Evolutionary conservation across 2,888 invertebrate genomes (phyloP).

Genomic region (Volucella zonaria): DNA sequence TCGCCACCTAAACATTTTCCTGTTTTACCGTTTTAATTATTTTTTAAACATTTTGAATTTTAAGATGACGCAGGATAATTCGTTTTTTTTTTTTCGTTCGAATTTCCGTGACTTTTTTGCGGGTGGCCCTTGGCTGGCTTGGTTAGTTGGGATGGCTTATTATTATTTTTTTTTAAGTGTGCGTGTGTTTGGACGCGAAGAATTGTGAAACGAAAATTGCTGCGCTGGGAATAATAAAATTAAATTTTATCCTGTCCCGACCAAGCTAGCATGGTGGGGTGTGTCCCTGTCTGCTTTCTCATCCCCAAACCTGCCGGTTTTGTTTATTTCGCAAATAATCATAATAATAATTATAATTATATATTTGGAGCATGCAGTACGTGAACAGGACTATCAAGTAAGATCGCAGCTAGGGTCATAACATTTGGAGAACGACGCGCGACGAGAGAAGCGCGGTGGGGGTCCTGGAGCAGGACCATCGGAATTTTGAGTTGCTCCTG

Average conservation of each 20-base stretch:
- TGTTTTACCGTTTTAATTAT: constrained; percentile 71
- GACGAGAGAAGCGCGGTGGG: neutral
- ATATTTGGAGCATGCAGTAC: constrained; percentile 40
- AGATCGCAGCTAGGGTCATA: neutral
- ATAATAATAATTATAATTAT: constrained; percentile 70
- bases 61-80: constrained; percentile 68
- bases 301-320: constrained; percentile 27
- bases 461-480: neutral
- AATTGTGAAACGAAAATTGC: constrained; percentile 68
- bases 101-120: constrained; percentile 21
- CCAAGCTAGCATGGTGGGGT: neutral
- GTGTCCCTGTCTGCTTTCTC: constrained; percentile 17
- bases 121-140: too few species aligned
- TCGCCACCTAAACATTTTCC: constrained; percentile 71
- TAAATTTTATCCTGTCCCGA: constrained; percentile 53
- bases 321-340: constrained; percentile 73
- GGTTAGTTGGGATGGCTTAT: too few species aligned
- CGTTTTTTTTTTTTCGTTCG: constrained; percentile 31
- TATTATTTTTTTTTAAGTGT: constrained; percentile 1
- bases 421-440: neutral
- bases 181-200: constrained; percentile 5
- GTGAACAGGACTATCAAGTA: constrained; percentile 22
- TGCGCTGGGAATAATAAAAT: constrained; percentile 72
- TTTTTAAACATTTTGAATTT: constrained; percentile 72
- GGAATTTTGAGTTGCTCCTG: constrained; percentile 39